These are phyloP conservation scores for Drosophila nigromelanica DNA, from an alignment of 1,140 invertebrate genomes.

Conservation along the genomic window DNA sequence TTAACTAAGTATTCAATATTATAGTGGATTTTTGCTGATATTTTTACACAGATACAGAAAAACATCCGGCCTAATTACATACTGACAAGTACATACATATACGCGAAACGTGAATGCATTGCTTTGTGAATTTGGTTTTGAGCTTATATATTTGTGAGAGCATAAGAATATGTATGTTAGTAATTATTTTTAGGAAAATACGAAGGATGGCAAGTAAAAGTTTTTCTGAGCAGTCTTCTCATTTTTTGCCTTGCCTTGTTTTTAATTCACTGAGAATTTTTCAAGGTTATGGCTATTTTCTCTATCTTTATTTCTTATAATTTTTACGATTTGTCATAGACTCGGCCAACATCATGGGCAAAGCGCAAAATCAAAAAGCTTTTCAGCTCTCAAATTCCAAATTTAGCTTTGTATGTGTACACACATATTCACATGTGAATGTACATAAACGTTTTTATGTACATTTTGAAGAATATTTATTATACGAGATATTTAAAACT, in stretches of 20 bases:
- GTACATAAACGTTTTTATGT: constrained; percentile 1
- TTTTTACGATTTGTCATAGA: constrained; percentile 34
- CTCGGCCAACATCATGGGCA: constrained; percentile 22
- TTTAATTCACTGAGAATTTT: constrained; percentile 22
- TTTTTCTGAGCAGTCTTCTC: neutral
- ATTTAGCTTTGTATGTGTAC: constrained; percentile 22
- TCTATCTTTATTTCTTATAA: constrained; percentile 37
- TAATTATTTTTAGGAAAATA: constrained; percentile 7
- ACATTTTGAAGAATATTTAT: constrained; percentile 19
- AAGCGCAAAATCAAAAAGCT: constrained; percentile 11
- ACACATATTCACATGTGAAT: constrained; percentile 17
- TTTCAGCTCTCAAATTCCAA: constrained; percentile 30
- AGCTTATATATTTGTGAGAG: constrained; percentile 12
- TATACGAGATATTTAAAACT: constrained; percentile 11
- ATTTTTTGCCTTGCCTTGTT: constrained; percentile 31
- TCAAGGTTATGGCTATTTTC: constrained; percentile 47
- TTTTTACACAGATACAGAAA: constrained; percentile 3
- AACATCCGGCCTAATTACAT: constrained; percentile 36
- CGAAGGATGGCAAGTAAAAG: neutral
- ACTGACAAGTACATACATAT: constrained; percentile 7
- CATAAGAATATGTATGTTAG: constrained; percentile 21
- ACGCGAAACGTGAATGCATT: neutral
- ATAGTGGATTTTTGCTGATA: constrained; percentile 8
- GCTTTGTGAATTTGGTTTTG: neutral
- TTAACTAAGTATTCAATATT: constrained; percentile 13